These are phyloP conservation scores for Dromiciops gliroides DNA, from an alignment of 2,113 vertebrate genomes.

Conservation along the genomic window DNA sequence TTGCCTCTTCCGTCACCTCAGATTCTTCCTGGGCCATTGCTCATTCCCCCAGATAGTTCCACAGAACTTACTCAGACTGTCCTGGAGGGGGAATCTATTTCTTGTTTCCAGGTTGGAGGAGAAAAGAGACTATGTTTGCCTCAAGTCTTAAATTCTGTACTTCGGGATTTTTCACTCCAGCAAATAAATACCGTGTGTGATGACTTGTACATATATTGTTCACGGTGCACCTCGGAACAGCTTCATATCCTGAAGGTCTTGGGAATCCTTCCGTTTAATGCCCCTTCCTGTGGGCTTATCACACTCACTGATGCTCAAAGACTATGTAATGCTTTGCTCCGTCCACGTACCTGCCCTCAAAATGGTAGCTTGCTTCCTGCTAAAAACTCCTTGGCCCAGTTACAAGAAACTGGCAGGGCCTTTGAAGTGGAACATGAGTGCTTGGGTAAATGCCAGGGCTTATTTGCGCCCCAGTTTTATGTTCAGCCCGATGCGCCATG, in stretches of 20 bases:
- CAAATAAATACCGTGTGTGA: constrained; percentile 98
- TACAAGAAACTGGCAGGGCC: constrained; percentile 93
- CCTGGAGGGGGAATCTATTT: constrained; percentile 97
- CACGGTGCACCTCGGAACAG: constrained; percentile 95
- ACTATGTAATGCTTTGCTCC: constrained; percentile 95
- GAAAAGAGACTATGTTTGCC: constrained; percentile 98
- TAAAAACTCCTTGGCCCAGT: constrained; percentile 87
- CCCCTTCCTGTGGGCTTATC: constrained; percentile 97
- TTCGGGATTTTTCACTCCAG: constrained; percentile 96
- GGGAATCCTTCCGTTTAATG: constrained; percentile 97
- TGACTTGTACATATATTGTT: constrained; percentile 98
- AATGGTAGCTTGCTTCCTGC: constrained; percentile 87
- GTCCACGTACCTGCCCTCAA: constrained; percentile 90
- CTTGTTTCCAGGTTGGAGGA: constrained; percentile 97
- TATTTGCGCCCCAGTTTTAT: constrained; percentile 97
- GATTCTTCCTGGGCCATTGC: constrained; percentile 92
- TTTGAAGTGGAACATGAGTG: constrained; percentile 99
- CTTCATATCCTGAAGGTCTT: constrained; percentile 98
- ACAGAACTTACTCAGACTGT: constrained; percentile 96
- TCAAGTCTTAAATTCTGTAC: constrained; percentile 97
- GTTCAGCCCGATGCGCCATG: constrained; percentile 92
- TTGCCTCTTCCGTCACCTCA: constrained; percentile 93
- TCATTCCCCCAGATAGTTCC: constrained; percentile 97
- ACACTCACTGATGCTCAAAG: constrained; percentile 97
- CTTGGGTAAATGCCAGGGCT: constrained; percentile 97